Conservation (phyloP, 2,113 vertebrate genomes). For the Salvelinus namaycush region DNA sequence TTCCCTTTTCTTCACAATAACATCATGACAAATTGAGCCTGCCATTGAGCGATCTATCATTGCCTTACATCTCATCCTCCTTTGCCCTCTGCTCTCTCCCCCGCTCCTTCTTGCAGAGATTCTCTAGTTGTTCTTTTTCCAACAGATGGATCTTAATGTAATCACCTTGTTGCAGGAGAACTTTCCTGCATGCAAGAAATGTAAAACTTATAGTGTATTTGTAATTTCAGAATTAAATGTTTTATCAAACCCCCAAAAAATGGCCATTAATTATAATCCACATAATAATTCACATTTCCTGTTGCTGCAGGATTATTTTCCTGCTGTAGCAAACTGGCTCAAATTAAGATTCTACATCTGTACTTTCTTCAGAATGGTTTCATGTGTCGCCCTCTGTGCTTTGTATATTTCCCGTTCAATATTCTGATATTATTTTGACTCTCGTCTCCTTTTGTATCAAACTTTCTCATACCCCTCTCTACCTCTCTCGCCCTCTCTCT, state of each 20-base stretch:
- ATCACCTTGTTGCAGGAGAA: no score
- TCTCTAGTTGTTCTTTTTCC: background rate
- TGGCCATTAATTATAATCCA: no score
- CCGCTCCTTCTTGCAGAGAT: background rate
- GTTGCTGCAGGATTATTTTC: no score
- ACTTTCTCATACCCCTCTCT: background rate
- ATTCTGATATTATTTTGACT: conserved; percentile 18
- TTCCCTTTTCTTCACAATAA: conserved; percentile 70
- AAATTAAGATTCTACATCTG: no score
- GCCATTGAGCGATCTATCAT: conserved; percentile 64
- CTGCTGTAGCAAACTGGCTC: no score
- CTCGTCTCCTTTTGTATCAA: background rate
- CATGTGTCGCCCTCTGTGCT: background rate
- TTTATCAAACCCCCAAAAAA: no score
- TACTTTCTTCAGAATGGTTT: background rate
- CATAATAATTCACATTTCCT: no score
- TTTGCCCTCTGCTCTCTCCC: background rate
- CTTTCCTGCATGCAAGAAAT: no score
- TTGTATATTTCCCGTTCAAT: conserved; percentile 40
- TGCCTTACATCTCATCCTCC: conserved; percentile 59
- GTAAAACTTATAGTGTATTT: no score
- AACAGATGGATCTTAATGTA: no score
- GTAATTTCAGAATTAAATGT: no score
- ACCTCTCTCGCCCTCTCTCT: no score
- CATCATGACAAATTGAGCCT: conserved; percentile 65